Evolutionary conservation across 1,140 invertebrate species (phyloP).

Genomic region (Marisa cornuarietis): DNA sequence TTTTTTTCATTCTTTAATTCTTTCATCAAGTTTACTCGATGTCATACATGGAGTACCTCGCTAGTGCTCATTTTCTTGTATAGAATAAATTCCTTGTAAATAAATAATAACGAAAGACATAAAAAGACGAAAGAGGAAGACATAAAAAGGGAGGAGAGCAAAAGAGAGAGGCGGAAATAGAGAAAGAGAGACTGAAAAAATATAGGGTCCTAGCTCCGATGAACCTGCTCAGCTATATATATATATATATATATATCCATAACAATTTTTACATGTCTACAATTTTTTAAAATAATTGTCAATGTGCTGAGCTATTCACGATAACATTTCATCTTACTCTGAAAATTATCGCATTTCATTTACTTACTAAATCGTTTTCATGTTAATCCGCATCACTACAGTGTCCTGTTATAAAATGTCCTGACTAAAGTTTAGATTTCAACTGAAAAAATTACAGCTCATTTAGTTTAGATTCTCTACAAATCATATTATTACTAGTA

Average conservation of each 20-base stretch:
- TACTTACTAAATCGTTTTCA: neutral
- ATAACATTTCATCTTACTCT: neutral
- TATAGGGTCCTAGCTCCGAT: neutral
- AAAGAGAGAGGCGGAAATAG: neutral
- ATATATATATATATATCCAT: neutral
- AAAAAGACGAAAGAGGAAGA: neutral
- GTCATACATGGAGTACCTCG: too few species aligned
- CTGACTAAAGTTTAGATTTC: too few species aligned
- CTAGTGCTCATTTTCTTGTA: too few species aligned
- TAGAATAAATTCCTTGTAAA: too few species aligned
- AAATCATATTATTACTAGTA: too few species aligned
- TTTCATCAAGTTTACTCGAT: too few species aligned
- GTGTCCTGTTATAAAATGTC: neutral
- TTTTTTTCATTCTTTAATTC: too few species aligned
- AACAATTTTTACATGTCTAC: neutral
- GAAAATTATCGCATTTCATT: too few species aligned
- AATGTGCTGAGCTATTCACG: neutral
- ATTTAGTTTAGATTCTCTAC: too few species aligned
- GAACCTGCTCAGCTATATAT: neutral
- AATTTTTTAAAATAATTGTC: neutral
- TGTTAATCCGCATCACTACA: neutral
- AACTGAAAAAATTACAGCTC: too few species aligned
- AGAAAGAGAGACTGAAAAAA: neutral
- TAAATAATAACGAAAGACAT: too few species aligned
- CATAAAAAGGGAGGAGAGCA: neutral